Conservation (phyloP, 2,113 vertebrate genomes). For the Fulica atra region DNA sequence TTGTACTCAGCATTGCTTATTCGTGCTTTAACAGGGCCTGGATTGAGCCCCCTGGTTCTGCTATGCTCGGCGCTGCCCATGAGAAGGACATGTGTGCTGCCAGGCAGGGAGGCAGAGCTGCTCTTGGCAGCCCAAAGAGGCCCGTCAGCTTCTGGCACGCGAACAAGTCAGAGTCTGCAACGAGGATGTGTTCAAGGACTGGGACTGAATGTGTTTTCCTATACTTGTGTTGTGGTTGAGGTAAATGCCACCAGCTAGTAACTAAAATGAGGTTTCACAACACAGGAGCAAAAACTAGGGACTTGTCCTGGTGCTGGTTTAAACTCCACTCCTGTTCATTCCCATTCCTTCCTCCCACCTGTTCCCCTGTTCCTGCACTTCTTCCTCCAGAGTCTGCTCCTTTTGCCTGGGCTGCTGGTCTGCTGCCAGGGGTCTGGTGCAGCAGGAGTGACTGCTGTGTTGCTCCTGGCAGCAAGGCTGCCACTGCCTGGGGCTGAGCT, state of each 20-base stretch:
- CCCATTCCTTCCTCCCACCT: neutral
- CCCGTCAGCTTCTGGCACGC: neutral
- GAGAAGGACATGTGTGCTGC: rapidly evolving
- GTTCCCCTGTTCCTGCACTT: neutral
- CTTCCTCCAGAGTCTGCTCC: neutral
- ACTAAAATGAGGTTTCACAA: neutral
- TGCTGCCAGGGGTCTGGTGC: neutral
- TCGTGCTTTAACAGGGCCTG: neutral
- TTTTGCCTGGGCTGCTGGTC: neutral
- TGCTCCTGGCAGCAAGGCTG: neutral
- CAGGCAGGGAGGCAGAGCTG: neutral
- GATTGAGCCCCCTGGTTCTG: neutral
- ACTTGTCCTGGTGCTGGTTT: neutral
- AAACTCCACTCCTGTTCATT: neutral
- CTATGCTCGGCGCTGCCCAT: neutral
- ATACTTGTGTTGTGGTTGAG: neutral
- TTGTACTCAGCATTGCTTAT: rapidly evolving
- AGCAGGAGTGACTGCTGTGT: neutral
- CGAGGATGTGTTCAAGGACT: neutral
- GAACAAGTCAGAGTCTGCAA: neutral
- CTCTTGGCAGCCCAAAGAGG: neutral
- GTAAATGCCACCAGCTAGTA: neutral
- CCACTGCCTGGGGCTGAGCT: neutral
- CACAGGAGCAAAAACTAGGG: neutral
- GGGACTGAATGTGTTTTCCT: neutral